phyloP scores from a whole-genome alignment of 2,888 invertebrate species.

The Caprella mutica region DNA sequence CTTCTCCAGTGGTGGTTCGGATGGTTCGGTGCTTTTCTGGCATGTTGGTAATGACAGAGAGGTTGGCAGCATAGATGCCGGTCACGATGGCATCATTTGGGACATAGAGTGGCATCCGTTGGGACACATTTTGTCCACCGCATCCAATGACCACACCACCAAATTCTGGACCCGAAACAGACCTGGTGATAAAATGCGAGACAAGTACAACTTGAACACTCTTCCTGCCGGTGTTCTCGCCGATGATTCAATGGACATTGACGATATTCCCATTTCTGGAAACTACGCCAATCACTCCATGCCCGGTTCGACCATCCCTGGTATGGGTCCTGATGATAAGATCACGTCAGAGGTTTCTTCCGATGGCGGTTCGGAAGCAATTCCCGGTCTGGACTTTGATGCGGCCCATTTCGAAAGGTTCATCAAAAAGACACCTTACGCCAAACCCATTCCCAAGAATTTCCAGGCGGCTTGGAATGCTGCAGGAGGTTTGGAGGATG shows the following conservation, averaged over 20 bases:
- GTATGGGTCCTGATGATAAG: conserved; percentile 96
- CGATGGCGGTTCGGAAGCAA: conserved; percentile 40
- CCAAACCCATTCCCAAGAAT: conserved; percentile 88
- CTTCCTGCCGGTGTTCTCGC: conserved; percentile 61
- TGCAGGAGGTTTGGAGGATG: conserved; percentile 51
- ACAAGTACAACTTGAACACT: conserved; percentile 91
- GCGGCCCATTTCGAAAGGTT: conserved; percentile 37
- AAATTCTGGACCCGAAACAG: conserved; percentile 99
- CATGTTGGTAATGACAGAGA: conserved; percentile 96
- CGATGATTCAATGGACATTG: conserved; percentile 39
- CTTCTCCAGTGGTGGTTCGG: conserved; percentile 96
- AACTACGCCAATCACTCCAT: neutral
- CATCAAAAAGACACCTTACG: conserved; percentile 62
- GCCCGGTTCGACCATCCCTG: conserved; percentile 69
- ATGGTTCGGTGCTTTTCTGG: conserved; percentile 98
- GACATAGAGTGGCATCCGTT: conserved; percentile 98
- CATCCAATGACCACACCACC: conserved; percentile 97
- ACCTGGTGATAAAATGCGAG: conserved; percentile 95
- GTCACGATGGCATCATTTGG: conserved; percentile 99
- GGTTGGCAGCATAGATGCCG: conserved; percentile 94
- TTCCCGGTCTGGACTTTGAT: conserved; percentile 79
- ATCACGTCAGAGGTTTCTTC: conserved; percentile 49
- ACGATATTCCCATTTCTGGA: conserved; percentile 8
- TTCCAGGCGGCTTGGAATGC: conserved; percentile 89
- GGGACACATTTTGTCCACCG: conserved; percentile 95